Evolutionary conservation across 2,888 invertebrate genomes (phyloP).

Genomic region (Scelioninae gen. 1): DNA sequence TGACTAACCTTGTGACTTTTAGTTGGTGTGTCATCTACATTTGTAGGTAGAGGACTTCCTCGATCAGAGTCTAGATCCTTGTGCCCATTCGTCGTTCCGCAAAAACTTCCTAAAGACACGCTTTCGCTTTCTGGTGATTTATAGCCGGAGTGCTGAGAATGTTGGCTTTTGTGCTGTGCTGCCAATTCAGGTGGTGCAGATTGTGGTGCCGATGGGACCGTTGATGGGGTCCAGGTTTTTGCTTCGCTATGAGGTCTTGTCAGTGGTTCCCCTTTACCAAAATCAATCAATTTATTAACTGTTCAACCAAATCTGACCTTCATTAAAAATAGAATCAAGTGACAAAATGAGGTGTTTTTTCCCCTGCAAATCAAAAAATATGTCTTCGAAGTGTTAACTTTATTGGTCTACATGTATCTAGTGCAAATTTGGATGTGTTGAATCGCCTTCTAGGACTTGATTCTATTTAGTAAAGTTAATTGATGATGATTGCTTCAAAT

Average conservation of each 20-base stretch:
- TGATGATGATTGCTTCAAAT: not conserved
- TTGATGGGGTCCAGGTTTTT: slow-evolving; percentile 89
- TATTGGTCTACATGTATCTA: no score
- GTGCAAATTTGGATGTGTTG: no score
- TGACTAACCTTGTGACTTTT: slow-evolving; percentile 75
- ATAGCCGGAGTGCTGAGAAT: slow-evolving; percentile 82
- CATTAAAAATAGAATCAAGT: no score
- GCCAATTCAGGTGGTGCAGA: slow-evolving; percentile 89
- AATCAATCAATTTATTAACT: not conserved
- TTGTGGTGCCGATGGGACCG: slow-evolving; percentile 88
- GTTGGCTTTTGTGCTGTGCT: slow-evolving; percentile 84
- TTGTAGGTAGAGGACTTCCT: slow-evolving; percentile 80
- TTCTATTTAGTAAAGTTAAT: no score
- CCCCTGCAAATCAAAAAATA: no score
- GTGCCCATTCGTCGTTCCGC: slow-evolving; percentile 81
- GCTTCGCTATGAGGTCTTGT: slow-evolving; percentile 95
- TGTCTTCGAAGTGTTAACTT: no score
- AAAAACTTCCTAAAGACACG: slow-evolving; percentile 82
- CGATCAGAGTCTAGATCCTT: slow-evolving; percentile 82
- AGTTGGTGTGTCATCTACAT: slow-evolving; percentile 76
- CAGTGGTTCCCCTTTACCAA: slow-evolving; percentile 89
- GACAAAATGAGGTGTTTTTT: no score
- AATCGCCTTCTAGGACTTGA: no score
- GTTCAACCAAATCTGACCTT: no score
- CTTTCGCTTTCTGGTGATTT: slow-evolving; percentile 84